Base-by-base conservation (phyloP, 2,888 invertebrate genomes). In the Drosophila paranaensis region DNA sequence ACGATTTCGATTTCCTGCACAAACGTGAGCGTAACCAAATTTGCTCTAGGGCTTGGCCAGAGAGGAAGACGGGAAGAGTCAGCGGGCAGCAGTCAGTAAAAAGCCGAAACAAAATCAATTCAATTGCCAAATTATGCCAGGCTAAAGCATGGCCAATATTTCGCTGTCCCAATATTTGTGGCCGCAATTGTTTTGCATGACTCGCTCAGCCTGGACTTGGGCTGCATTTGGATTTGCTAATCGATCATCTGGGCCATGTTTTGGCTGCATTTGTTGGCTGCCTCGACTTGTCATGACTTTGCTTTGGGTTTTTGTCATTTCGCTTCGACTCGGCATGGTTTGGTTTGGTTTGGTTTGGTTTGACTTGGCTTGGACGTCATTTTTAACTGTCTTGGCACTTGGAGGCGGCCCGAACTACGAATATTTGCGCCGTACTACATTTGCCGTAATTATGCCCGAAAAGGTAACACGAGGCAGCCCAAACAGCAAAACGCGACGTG, bases 11-110 rank as follows among this genome's bases (percentile, higher is more conserved):
- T 89, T 88, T 89, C 81, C 89, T 85, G 85, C 74, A 62, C 84
- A 86, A 90, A 90, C 90, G 90, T 90, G 90, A 90, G 89, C 90
- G 80, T 88, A 86, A 77, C 81, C 88, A 79, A 89, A 89, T 86
- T 79, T 73, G 88, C 88, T 82, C 61, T 74, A 89, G 87, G 88
- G 88, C 82, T 87, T 84, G 88, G 83, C 82, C 71, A 74, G 45
- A 62, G 43, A 60, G 60, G 56, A 13, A 45, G 43, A 16, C 48
- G 48, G 40, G 61, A 43, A 56, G 62, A 51, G 56, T 25, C 43
- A 33, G 5, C 39, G 35, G 20, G 4, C 39, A 16, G n/a, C 16
- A 46, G 35, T 43, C 30, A 53, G 50, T 40, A 75, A 75, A 67
- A 57, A 60, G 57, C 50, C 56, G 54, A 66, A 55, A 48, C 55